Evolutionary conservation across 2,113 vertebrate species (phyloP), one percentile per base, ranked within the genome.

Genomic region (Balaenoptera acutorostrata): DNA sequence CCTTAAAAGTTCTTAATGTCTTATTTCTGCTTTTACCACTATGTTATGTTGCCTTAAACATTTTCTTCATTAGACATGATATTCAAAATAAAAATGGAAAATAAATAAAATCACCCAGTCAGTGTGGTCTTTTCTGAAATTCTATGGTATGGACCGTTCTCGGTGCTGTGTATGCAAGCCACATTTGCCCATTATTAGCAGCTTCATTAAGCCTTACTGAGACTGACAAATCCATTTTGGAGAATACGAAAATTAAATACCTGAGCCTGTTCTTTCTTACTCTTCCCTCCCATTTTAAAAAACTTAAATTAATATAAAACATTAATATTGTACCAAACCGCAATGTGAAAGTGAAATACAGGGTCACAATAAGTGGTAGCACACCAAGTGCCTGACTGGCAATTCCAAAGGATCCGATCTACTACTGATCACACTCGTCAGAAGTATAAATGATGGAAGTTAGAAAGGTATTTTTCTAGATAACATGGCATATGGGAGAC

Each of bases 151-250:
- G 55, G 15, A 0, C 57, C 44, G 44, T 10, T 44, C 75, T 17
- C 25, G 36, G 29, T 1, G 64, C 0, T 25, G 29, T 23, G 12
- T 0, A 4, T 0, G 1, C 1, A 55, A 52, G 21, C 31, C 31
- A 10, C 23, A 12, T 14, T 8, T 25, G 15, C 82, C 74, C 4
- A 49, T 15, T 18, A 69, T 0, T 7, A 20, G 44, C 29, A 39
- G 41, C 46, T 69, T 33, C 29, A 25, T 2, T 55, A 25, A 46
- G 55, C 46, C 20, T 80, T 57, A 74, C 36, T 85, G 39, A 74
- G 55, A 68, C 46, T 20, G 2, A 57, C 72, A 89, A 78, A n/a
- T 39, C 15, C 14, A 74, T n/a, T 14, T 39, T 46, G 3, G 17
- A 85, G 31, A 80, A 15, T 25, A 36, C n/a, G 7, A 83, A 84